Evolutionary conservation across 2,797 vertebrate genomes (phyloP).

Genomic region (Pteropus rufus): DNA sequence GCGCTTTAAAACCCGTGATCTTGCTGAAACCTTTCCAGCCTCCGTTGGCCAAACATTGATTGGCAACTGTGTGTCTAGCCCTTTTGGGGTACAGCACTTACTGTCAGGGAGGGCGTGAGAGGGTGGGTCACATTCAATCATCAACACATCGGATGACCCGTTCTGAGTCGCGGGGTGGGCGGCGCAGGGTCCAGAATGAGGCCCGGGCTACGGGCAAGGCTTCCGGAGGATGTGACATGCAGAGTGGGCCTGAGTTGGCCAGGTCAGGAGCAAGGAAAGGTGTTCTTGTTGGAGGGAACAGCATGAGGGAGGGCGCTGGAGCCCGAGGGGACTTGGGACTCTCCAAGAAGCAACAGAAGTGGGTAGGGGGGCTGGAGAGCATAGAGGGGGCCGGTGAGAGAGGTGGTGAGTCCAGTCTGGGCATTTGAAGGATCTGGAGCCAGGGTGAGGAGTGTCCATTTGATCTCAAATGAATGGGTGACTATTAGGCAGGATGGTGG

Average conservation of each 20-base stretch:
- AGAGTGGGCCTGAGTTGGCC: background rate
- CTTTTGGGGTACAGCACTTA: background rate
- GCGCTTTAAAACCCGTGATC: background rate
- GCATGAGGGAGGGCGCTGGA: background rate
- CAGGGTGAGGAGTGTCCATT: background rate
- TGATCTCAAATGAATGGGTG: background rate
- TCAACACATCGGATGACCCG: background rate
- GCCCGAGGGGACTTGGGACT: background rate
- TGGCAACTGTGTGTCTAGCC: background rate
- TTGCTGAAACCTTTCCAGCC: background rate
- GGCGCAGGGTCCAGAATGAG: background rate
- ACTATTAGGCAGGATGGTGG: background rate
- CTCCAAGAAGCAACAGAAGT: background rate
- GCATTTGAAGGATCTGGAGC: background rate
- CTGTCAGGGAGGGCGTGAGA: background rate
- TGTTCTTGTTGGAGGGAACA: background rate
- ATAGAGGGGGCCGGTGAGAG: background rate
- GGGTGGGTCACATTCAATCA: background rate
- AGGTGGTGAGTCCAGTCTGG: background rate
- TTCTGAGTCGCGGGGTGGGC: background rate
- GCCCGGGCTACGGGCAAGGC: background rate
- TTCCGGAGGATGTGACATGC: background rate
- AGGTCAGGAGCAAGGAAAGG: background rate
- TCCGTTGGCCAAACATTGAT: background rate
- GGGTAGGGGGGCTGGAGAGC: background rate